phyloP scores from a whole-genome alignment of 1,140 invertebrate species.

The Pissodes strobi region DNA sequence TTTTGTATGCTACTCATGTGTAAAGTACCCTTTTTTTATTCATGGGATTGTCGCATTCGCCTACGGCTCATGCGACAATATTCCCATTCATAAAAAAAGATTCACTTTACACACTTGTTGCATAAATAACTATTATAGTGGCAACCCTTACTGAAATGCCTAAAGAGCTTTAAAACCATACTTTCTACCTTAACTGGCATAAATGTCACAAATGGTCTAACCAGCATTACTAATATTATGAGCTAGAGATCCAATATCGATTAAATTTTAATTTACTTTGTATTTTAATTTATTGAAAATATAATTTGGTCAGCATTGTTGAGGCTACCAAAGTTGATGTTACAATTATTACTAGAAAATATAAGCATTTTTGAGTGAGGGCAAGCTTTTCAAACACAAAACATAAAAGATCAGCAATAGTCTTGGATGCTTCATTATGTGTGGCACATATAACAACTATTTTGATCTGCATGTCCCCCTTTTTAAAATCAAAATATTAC shows the following conservation, averaged over 20 bases:
- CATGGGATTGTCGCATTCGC: too few relatives aligned
- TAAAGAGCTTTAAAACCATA: slow-evolving; percentile 14
- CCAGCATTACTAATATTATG: slow-evolving; percentile 26
- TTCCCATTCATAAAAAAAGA: too few relatives aligned
- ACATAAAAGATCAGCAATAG: background rate
- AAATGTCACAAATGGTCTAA: slow-evolving; percentile 5
- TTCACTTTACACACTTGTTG: background rate
- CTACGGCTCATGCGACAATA: too few relatives aligned
- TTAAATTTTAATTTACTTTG: slow-evolving; percentile 10
- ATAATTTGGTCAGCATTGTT: background rate
- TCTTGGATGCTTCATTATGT: background rate
- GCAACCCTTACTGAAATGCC: slow-evolving; percentile 15
- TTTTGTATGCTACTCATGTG: too few relatives aligned
- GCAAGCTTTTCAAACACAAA: background rate
- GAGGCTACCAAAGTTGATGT: slow-evolving; percentile 4
- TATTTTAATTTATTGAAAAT: background rate
- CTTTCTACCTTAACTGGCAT: slow-evolving; percentile 14
- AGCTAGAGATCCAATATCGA: slow-evolving; percentile 22
- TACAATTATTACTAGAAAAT: slow-evolving; percentile 13
- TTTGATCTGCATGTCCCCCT: background rate
- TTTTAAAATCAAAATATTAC: background rate
- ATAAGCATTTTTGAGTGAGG: background rate
- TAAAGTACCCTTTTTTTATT: too few relatives aligned
- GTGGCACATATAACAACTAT: slow-evolving; percentile 23
- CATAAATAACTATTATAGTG: slow-evolving; percentile 19